Percentiles rank a stretch among this genome's conserved stretches.
Conservation (phyloP, 2,888 invertebrate species). For the Drosophila siamana region DNA sequence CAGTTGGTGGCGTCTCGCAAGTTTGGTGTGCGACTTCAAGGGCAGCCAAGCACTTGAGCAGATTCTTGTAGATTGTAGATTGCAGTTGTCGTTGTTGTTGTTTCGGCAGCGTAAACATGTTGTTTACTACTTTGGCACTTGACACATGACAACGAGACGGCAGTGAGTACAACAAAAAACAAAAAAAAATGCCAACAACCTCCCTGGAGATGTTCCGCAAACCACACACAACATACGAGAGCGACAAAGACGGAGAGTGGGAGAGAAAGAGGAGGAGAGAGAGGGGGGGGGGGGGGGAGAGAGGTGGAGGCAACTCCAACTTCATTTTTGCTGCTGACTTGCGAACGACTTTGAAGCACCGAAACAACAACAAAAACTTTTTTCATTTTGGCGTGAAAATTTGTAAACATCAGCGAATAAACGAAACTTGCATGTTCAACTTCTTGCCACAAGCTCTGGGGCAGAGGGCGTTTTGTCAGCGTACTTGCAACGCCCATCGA, state of each 20-base stretch:
- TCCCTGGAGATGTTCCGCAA: constrained; percentile 31
- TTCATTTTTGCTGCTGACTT: constrained; percentile 47
- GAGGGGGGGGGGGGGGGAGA: neutral
- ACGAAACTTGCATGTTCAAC: constrained; percentile 59
- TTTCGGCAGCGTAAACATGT: constrained; percentile 49
- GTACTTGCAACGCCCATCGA: constrained; percentile 29
- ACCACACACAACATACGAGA: constrained; percentile 13
- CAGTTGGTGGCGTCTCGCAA: neutral
- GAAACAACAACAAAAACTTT: constrained; percentile 48
- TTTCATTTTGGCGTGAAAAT: constrained; percentile 77
- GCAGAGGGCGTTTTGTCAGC: neutral
- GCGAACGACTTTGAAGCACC: constrained; percentile 33
- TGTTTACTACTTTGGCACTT: constrained; percentile 67
- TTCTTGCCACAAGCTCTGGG: constrained; percentile 3
- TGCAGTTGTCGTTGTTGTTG: constrained; percentile 26
- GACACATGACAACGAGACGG: constrained; percentile 71
- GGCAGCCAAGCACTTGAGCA: constrained; percentile 30
- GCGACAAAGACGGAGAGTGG: neutral
- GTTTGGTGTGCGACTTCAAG: constrained; percentile 37
- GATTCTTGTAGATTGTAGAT: constrained; percentile 24
- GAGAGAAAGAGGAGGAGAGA: neutral
- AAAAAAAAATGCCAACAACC: constrained; percentile 6
- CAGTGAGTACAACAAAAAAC: constrained; percentile 8
- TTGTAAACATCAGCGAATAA: constrained; percentile 75
- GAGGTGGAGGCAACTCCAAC: constrained; percentile 15